Conservation (phyloP, 1,140 invertebrate species). For the Globodera ellingtonae region DNA sequence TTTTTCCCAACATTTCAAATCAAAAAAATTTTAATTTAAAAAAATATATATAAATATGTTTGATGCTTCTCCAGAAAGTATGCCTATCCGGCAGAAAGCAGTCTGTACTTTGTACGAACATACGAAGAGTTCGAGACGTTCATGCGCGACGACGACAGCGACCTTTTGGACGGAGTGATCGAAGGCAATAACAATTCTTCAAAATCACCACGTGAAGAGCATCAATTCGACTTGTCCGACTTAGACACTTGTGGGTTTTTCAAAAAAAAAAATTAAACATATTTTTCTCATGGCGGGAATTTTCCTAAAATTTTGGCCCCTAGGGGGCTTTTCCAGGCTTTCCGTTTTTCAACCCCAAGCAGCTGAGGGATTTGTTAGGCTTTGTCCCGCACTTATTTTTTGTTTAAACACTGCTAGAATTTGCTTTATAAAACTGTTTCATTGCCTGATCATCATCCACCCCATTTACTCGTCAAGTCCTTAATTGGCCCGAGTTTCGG, state of each 20-base stretch:
- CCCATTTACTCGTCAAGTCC: conserved; percentile 23
- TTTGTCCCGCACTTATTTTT: too few species aligned
- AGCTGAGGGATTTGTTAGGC: too few species aligned
- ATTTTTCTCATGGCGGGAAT: too few species aligned
- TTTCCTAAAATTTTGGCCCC: too few species aligned
- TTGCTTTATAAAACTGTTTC: neutral
- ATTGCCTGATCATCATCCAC: neutral
- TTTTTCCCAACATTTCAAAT: too few species aligned
- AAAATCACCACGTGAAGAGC: neutral
- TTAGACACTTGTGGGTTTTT: conserved; percentile 23
- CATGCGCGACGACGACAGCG: neutral
- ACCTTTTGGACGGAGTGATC: neutral
- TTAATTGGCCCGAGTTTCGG: conserved; percentile 62
- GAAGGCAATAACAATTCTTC: neutral
- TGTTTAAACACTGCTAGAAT: neutral
- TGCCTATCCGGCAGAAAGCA: conserved; percentile 28
- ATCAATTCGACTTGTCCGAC: conserved; percentile 21
- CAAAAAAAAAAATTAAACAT: neutral
- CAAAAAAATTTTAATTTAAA: too few species aligned
- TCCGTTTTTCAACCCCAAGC: too few species aligned
- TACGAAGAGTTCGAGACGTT: conserved; percentile 21
- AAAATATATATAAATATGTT: conserved; percentile 2
- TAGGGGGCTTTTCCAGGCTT: too few species aligned
- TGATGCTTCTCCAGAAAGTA: neutral
- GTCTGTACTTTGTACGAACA: conserved; percentile 25